phyloP scores from a whole-genome alignment of 1,140 invertebrate species.

The Aphidius gifuensis region DNA sequence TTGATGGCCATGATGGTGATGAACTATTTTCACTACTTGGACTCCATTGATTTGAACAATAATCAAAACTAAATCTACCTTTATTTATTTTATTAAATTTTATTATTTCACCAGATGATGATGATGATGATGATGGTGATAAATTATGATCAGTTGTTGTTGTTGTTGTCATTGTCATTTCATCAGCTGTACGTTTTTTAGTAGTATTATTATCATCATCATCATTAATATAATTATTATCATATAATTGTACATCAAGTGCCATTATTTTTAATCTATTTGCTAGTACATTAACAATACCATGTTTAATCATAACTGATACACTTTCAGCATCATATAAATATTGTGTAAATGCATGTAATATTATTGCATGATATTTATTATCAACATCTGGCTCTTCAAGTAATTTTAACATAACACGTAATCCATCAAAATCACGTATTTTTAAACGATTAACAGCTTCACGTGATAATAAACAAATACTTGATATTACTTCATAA shows the following conservation, averaged over 20 bases:
- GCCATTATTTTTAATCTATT: slow-evolving; percentile 39
- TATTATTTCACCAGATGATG: slow-evolving; percentile 9
- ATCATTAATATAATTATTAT: slow-evolving; percentile 12
- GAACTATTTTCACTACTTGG: slow-evolving; percentile 39
- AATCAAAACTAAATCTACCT: slow-evolving; percentile 44
- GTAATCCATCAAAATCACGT: slow-evolving; percentile 32
- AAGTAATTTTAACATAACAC: background rate
- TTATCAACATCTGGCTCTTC: slow-evolving; percentile 24
- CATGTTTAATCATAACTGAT: slow-evolving; percentile 42
- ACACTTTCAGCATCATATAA: slow-evolving; percentile 40
- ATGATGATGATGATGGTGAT: too few relatives aligned
- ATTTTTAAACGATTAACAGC: slow-evolving; percentile 43
- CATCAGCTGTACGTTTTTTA: slow-evolving; percentile 35
- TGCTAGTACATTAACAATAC: slow-evolving; percentile 41
- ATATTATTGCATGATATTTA: slow-evolving; percentile 36
- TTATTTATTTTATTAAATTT: slow-evolving; percentile 33
- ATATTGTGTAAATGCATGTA: slow-evolving; percentile 43
- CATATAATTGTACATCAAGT: slow-evolving; percentile 16
- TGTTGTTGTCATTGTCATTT: slow-evolving; percentile 22
- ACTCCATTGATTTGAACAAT: slow-evolving; percentile 43
- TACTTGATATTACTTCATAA: slow-evolving; percentile 32
- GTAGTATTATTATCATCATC: slow-evolving; percentile 23
- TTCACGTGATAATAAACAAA: slow-evolving; percentile 47
- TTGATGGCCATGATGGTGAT: slow-evolving; percentile 31
- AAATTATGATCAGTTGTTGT: too few relatives aligned